phyloP scores from a whole-genome alignment of 1,140 invertebrate genomes.

The Cydia amplana region DNA sequence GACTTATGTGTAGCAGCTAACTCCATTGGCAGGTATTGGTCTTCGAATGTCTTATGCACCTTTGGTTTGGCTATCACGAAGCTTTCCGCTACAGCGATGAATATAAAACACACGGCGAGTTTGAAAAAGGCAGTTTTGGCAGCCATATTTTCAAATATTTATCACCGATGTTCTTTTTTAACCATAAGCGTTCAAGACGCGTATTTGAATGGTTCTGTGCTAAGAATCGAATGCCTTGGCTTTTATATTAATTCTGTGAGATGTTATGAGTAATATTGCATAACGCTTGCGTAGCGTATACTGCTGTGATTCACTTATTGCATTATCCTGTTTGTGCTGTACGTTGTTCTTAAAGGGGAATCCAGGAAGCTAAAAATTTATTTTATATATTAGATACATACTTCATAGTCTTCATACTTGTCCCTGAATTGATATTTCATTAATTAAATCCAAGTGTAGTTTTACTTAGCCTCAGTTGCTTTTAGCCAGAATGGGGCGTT shows the following conservation, averaged over 20 bases:
- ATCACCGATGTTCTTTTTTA: background rate
- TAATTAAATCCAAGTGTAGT: too few species aligned
- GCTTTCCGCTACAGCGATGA: background rate
- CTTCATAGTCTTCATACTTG: background rate
- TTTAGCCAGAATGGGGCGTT: too few species aligned
- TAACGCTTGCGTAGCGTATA: background rate
- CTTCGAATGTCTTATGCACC: background rate
- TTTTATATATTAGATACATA: background rate
- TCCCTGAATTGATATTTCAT: too few species aligned
- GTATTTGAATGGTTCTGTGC: slow-evolving; percentile 23
- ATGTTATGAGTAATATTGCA: slow-evolving; percentile 14
- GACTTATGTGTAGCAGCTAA: background rate
- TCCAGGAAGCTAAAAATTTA: background rate
- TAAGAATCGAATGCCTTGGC: too few species aligned
- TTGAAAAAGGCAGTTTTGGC: slow-evolving; percentile 4
- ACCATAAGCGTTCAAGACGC: slow-evolving; percentile 30
- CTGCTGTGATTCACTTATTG: slow-evolving; percentile 5
- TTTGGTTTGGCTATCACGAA: slow-evolving; percentile 2
- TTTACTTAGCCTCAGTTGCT: too few species aligned
- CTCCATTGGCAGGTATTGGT: background rate
- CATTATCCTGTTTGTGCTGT: slow-evolving; percentile 6
- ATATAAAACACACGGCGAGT: slow-evolving; percentile 10
- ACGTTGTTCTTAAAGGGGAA: background rate
- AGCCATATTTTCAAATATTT: slow-evolving; percentile 17
- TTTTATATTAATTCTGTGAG: slow-evolving; percentile 10